Evolutionary conservation across 1,140 invertebrate species (phyloP), one percentile per base, ranked within the genome.

Genomic region (Cydia strobilella): DNA sequence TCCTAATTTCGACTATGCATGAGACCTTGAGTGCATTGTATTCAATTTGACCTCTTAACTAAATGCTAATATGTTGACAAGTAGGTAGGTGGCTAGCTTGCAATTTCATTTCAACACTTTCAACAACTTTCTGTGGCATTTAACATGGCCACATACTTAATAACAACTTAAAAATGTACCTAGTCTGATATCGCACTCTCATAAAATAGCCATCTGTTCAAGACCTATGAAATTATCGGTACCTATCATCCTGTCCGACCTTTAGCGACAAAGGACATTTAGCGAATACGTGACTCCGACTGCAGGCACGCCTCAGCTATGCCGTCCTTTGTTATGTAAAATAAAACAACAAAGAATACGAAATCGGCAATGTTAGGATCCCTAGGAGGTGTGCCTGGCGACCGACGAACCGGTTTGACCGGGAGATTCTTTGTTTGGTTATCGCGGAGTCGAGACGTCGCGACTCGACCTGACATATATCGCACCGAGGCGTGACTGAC

Each of bases 361-460:
- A 85, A 89, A 89, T 85, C 81, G 79, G 80, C 80, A 83, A 90
- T 84, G 84, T 90, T 88, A 87, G 84, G 85, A 81, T 85, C 81
- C 86, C 88, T 87, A 87, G 78, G 82, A 88, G 82, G 84, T 82
- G 39, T 48, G 82, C 84, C 79, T 81, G 80, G 81, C 83, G 81
- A 82, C 77, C 80, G 81, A 72, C 71, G 82, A 90, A 90, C 90
- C 88, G 89, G 89, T 91, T 90, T 85, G 79, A 76, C 80, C 74
- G 84, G 82, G 83, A 80, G 82, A 90, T 89, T 87, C 89, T 88
- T 89, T 90, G 88, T 90, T 90, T 87, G 84, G 80, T 86, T 89
- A 89, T 88, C 82, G 80, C 80, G 77, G 74, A 83, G 84, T 83
- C 81, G 79, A 84, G 80, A 84, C 84, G 80, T 77, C 79, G 84